Conservation (phyloP, 2,888 invertebrate genomes). For the Bibio marci region DNA sequence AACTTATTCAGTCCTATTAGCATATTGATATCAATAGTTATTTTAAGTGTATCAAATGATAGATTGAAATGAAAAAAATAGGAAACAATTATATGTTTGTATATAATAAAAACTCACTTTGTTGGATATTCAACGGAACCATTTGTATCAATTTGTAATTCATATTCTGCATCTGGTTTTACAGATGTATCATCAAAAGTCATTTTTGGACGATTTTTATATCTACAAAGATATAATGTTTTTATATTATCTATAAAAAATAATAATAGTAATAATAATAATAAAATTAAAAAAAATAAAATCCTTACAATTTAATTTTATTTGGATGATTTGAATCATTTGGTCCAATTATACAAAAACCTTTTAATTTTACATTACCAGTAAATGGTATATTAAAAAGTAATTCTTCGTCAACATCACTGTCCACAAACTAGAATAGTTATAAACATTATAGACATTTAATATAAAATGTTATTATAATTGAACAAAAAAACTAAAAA, state of each 20-base stretch:
- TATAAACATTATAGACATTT: neutral
- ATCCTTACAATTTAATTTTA: slow-evolving; percentile 73
- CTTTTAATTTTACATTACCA: slow-evolving; percentile 88
- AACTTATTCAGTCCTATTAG: too few species aligned
- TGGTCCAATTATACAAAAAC: slow-evolving; percentile 81
- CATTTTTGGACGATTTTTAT: slow-evolving; percentile 86
- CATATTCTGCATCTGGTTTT: slow-evolving; percentile 77
- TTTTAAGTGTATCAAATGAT: too few species aligned
- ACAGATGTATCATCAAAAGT: slow-evolving; percentile 72
- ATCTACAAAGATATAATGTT: too few species aligned
- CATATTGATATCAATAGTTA: too few species aligned
- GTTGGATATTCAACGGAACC: slow-evolving; percentile 78
- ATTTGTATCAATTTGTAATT: slow-evolving; percentile 57
- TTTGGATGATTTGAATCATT: slow-evolving; percentile 73
- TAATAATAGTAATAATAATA: too few species aligned
- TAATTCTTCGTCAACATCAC: slow-evolving; percentile 91
- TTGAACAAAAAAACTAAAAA: neutral
- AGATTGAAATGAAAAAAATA: too few species aligned
- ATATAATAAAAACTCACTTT: slow-evolving; percentile 51
- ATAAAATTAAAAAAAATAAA: slow-evolving; percentile 4
- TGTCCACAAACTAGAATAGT: slow-evolving; percentile 65
- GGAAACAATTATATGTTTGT: too few species aligned
- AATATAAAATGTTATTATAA: neutral
- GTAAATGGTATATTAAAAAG: slow-evolving; percentile 95
- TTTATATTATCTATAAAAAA: slow-evolving; percentile 42